phyloP scores from a whole-genome alignment of 92 coral and sea anemone species.

The Chrysogorgia sp. region DNA sequence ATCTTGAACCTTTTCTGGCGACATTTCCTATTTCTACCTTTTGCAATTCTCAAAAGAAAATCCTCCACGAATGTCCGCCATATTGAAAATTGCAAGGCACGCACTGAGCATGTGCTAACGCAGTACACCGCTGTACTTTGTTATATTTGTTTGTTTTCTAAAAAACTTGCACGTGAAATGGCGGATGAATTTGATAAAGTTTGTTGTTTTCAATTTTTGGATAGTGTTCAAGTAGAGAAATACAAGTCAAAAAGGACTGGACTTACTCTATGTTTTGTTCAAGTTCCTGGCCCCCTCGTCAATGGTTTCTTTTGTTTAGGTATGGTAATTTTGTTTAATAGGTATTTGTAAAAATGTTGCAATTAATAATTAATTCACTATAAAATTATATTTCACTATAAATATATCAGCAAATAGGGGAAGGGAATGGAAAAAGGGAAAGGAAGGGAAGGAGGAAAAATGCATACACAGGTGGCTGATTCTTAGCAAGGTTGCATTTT shows the following conservation, averaged over 20 bases:
- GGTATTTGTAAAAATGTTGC: background rate
- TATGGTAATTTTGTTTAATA: constrained; percentile 32
- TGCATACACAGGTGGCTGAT: too few relatives aligned
- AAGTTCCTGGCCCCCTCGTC: constrained; percentile 96
- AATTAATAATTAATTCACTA: background rate
- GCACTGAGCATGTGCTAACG: constrained; percentile 47
- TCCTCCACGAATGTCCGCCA: constrained; percentile 97
- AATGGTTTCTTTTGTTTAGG: constrained; percentile 94
- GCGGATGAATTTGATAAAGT: constrained; percentile 84
- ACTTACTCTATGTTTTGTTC: constrained; percentile 81
- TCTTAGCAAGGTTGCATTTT: background rate
- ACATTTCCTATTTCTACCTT: constrained; percentile 62
- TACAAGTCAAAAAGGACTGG: constrained; percentile 94
- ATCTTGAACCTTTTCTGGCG: background rate
- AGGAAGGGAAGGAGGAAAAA: too few relatives aligned
- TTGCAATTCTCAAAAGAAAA: constrained; percentile 94
- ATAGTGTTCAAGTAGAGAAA: constrained; percentile 76
- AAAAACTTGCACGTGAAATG: constrained; percentile 71
- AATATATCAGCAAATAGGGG: background rate
- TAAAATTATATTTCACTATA: background rate
- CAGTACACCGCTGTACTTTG: constrained; percentile 37
- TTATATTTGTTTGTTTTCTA: too few relatives aligned
- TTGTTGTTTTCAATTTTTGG: constrained; percentile 76
- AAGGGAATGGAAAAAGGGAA: too few relatives aligned
- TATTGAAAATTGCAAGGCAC: constrained; percentile 73